Evolutionary conservation across 2,113 vertebrate species (phyloP), one percentile per base, ranked within the genome.

Genomic region (Ceyx melanurus): DNA sequence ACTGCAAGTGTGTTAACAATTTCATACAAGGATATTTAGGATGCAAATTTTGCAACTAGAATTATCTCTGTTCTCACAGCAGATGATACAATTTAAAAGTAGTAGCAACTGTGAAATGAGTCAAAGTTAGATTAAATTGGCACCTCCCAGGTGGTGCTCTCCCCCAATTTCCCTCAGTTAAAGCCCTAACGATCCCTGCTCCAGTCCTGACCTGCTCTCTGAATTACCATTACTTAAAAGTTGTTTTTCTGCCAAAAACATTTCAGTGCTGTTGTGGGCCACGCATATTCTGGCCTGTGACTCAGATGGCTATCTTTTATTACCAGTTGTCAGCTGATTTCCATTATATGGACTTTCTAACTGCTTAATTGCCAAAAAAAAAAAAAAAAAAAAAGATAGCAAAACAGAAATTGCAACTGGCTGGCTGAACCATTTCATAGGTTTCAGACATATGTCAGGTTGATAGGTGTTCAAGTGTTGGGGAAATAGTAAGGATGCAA

Each of bases 61-160:
- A 53, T 89, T 85, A 72, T 65, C 81, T 50, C 56, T 64, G 25
- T 67, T 96, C 76, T 92, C 80, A 88, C 62, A 74, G 76, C 85
- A 89, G 91, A 88, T 73, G 64, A 84, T 26, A 37, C 15, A 66
- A 58, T 80, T 94, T 77, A 82, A 89, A 95, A 92, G 82, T 57
- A 89, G 62, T 79, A 88, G 45, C 40, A 53, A 84, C 61, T 65
- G 53, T 78, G 66, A 76, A 73, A 84, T 87, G 84, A 96, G 43
- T 93, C 82, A 83, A 73, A 82, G 28, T 70, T 33, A 51, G 72
- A 85, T 18, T 29, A 65, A 85, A 42, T 51, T 3, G 1, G 25
- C 67, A 79, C 16, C 25, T 75, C 33, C 67, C 51, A 74, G 22
- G 72, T 62, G 56, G 33, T 74, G 18, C 5, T 73, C 46, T 82